Evolutionary conservation across 2,797 vertebrate genomes (phyloP), one percentile per base, ranked within the genome.

Genomic region (Urophycis tenuis): DNA sequence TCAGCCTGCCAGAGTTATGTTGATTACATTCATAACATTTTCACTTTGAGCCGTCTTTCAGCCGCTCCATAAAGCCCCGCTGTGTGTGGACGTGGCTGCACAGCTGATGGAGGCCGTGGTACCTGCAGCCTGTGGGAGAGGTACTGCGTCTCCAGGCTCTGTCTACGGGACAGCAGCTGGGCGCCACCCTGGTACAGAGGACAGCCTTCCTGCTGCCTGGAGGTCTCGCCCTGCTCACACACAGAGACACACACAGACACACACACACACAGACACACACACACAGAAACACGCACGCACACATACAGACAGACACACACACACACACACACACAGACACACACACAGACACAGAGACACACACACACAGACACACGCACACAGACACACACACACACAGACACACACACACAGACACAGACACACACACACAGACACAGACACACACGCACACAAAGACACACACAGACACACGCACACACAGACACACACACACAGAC

Each of bases 61-160:
- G 1, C 60, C 14, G 22, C 53, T 60, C 53, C n/a, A 60, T 60
- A 6, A 25, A 25, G 22, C 8, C 53, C 3, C 45, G 22, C 41
- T 15, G 4, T 8, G n/a, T 60, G 29, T 70, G 15, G 19, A 71
- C 32, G 69, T 71, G 69, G 31, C 69, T 19, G 2, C 14, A 19
- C 14, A 5, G 14, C 32, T 70, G 6, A 30, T 71, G 32, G 11
- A 34, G 22, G 36, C 5, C 35, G 2, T 30, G 81, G 84, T 93
- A 98, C 97, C 95, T 96, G 96, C 75, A 97, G 94, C 83, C 94
- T 92, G 77, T 98, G 96, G 77, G 96, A 94, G 80, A 98, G 93
- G 91, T 95, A 97, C 86, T 97, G 97, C 0, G 93, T 94, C 82
- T 98, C 97, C 88, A 98, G 90, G 90, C 97, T 97, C 87, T 96